These are phyloP conservation scores for Rhynchotus rufescens DNA, from an alignment of 2,797 vertebrate species.

Conservation along the genomic window DNA sequence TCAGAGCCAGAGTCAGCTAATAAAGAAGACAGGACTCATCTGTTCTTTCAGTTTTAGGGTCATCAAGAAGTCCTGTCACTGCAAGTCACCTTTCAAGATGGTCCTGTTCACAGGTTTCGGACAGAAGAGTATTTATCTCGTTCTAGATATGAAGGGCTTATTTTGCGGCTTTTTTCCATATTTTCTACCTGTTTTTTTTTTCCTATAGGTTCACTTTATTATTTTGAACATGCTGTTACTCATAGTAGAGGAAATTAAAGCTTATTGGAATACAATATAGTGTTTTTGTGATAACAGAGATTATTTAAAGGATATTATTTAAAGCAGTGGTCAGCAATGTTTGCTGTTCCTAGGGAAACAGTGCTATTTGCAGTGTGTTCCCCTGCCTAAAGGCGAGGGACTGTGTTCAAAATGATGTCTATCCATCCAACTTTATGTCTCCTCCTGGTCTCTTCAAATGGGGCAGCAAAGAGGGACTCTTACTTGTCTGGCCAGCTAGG, in stretches of 20 bases:
- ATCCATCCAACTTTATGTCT: neutral
- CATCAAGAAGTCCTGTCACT: neutral
- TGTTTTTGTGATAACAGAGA: neutral
- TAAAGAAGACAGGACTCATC: neutral
- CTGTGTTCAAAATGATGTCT: fast-evolving
- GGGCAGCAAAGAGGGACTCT: neutral
- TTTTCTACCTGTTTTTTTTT: neutral
- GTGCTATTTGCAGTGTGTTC: neutral
- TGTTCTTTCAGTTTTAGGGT: neutral
- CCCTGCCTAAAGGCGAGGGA: neutral
- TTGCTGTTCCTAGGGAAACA: neutral
- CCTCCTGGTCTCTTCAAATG: neutral
- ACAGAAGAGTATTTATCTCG: neutral
- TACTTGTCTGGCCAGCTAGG: neutral
- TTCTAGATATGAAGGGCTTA: neutral
- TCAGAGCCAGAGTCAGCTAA: neutral
- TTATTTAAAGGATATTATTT: neutral
- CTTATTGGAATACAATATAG: neutral
- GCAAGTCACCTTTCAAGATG: neutral
- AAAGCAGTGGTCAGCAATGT: neutral
- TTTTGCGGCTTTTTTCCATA: neutral
- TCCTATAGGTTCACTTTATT: neutral
- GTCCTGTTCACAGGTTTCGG: neutral
- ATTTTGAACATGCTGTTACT: neutral
- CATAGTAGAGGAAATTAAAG: neutral